A percentile compares a stretch with the other conserved stretches of the same genome.
Evolutionary conservation across 2,888 invertebrate genomes (phyloP).

Genomic region (Anarsia innoxiella): DNA sequence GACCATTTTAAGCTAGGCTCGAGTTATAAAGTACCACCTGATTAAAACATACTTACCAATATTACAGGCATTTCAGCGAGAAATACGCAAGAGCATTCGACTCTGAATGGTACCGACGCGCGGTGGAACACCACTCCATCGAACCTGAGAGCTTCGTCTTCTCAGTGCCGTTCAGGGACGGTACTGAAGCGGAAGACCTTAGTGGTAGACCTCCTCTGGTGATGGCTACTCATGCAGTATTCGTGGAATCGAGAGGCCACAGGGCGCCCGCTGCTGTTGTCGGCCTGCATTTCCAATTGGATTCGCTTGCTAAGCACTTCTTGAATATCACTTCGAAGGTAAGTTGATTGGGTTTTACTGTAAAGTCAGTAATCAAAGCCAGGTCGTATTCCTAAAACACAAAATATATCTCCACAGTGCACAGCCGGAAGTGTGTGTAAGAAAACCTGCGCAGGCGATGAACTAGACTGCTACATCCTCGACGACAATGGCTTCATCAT

Average conservation of each 20-base stretch:
- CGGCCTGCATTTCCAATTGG: constrained; percentile 91
- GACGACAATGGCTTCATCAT: constrained; percentile 97
- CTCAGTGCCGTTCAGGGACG: constrained; percentile 87
- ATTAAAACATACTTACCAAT: no score
- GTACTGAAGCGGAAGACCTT: constrained; percentile 75
- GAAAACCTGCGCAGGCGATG: constrained; percentile 90
- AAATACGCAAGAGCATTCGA: constrained; percentile 88
- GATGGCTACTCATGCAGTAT: constrained; percentile 93
- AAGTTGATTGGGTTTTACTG: constrained; percentile 29
- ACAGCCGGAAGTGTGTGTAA: constrained; percentile 81
- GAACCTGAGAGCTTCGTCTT: constrained; percentile 94
- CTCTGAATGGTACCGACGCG: constrained; percentile 92
- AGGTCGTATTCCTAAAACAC: no score
- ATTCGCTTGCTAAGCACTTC: constrained; percentile 88
- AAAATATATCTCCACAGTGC: no score
- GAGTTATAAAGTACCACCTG: no score
- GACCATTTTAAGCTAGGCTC: no score
- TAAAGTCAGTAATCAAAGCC: neutral
- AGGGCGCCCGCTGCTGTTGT: constrained; percentile 93
- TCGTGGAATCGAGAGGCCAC: constrained; percentile 87
- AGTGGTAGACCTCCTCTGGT: constrained; percentile 77
- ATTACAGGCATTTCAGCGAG: constrained; percentile 87
- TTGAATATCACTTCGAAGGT: constrained; percentile 92
- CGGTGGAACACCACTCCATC: constrained; percentile 90
- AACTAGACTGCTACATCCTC: constrained; percentile 92